These are phyloP conservation scores for Clarias fuscus DNA, from an alignment of 2,797 vertebrate species.

Conservation along the genomic window DNA sequence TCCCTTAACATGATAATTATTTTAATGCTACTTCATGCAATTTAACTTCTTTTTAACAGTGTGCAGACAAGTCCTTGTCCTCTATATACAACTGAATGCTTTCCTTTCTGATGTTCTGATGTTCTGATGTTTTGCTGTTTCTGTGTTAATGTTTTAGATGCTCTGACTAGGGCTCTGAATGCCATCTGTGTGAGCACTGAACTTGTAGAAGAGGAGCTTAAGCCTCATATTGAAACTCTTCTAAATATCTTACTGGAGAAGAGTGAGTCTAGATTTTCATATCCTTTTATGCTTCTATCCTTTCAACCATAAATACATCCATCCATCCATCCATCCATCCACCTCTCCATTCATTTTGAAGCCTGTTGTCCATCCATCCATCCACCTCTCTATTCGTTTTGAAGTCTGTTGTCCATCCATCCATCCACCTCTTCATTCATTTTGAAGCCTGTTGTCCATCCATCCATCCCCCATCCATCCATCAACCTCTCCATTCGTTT, in stretches of 20 bases:
- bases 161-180: slow-evolving; percentile 70
- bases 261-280: slow-evolving; percentile 64
- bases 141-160: slow-evolving; percentile 65
- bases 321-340: neutral
- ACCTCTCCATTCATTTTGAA: too few species aligned
- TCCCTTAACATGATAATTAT: neutral
- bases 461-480: too few species aligned
- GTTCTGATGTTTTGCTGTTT: too few species aligned
- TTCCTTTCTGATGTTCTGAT: neutral
- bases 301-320: neutral
- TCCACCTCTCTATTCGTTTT: too few species aligned
- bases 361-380: too few species aligned
- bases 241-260: slow-evolving; percentile 71
- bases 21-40: neutral
- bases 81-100: neutral
- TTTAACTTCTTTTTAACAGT: neutral
- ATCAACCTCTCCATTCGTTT: too few species aligned
- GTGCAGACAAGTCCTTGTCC: neutral
- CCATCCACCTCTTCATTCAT: too few species aligned
- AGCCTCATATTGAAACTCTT: slow-evolving; percentile 73
- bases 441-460: too few species aligned
- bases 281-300: neutral
- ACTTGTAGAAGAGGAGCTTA: slow-evolving; percentile 74
- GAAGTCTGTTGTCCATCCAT: neutral
- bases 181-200: slow-evolving; percentile 77